Percentiles rank a stretch among this genome's conserved stretches.
phyloP scores from a whole-genome alignment of 2,113 vertebrate genomes.

The Varanus komodoensis region DNA sequence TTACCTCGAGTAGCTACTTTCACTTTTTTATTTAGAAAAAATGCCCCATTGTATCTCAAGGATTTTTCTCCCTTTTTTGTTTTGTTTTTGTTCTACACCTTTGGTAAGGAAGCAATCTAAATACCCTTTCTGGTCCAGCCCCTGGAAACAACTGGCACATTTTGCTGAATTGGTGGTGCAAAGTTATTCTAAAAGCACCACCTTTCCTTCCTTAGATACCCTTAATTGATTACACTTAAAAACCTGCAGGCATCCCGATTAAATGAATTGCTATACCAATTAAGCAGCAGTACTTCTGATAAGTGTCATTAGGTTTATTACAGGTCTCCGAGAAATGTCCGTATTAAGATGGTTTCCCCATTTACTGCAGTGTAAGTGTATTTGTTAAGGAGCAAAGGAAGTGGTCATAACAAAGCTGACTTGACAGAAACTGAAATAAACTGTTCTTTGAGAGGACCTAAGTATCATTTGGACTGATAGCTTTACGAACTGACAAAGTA shows the following conservation, averaged over 20 bases:
- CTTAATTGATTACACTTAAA: constrained; percentile 70
- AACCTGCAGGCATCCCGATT: constrained; percentile 67
- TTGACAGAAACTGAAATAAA: constrained; percentile 30
- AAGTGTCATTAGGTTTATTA: constrained; percentile 73
- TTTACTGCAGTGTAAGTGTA: constrained; percentile 49
- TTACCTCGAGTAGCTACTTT: constrained; percentile 41
- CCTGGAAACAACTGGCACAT: constrained; percentile 31
- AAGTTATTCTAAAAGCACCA: constrained; percentile 42
- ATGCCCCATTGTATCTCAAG: constrained; percentile 49
- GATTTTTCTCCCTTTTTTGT: not conserved
- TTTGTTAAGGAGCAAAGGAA: constrained; percentile 38
- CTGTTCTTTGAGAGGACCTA: constrained; percentile 14
- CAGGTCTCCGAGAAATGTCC: constrained; percentile 63
- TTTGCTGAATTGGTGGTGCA: constrained; percentile 51
- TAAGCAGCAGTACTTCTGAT: constrained; percentile 67
- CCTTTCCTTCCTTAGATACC: constrained; percentile 45
- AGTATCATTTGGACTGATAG: not conserved
- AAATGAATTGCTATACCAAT: constrained; percentile 69
- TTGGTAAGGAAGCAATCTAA: constrained; percentile 20
- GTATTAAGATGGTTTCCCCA: constrained; percentile 61
- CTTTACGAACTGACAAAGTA: not conserved
- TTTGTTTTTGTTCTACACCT: constrained; percentile 35
- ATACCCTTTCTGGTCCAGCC: constrained; percentile 8
- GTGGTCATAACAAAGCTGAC: constrained; percentile 40
- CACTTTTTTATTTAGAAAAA: constrained; percentile 51